Evolutionary conservation across 2,797 vertebrate species (phyloP), one percentile per base, ranked within the genome.

Genomic region (Bradypus variegatus): DNA sequence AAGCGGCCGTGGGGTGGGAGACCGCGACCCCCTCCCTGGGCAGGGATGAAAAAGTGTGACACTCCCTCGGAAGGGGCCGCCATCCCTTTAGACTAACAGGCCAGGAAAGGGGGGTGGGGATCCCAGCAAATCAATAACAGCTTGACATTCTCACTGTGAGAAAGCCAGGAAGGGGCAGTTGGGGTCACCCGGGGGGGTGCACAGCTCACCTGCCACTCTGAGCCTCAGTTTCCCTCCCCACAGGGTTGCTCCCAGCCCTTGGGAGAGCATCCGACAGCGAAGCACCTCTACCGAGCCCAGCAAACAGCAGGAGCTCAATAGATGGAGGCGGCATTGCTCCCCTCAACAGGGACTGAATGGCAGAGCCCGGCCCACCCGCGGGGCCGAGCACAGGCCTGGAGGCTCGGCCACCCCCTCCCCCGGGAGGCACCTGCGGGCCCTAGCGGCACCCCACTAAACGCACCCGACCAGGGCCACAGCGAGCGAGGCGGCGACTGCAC

Each of bases 91-190:
- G 67, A 77, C 80, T 48, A 3, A 53, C 72, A 65, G 58, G n/a
- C 27, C 23, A 0, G 72, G 29, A 25, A 1, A 1, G 19, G 23
- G 27, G 53, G 70, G 10, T 2, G 27, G 91, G 50, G 53, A 8
- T 29, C 50, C 33, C 12, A 0, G 58, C 83, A 82, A 92, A 90
- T 55, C 60, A 18, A 53, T 21, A 12, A 72, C 90, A 78, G 62
- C 76, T 92, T 67, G 53, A 93, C 95, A 76, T 93, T 88, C 93
- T 70, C 91, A 38, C 84, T 14, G 55, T 18, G 67, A 86, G 95
- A 3, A 5, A 79, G 88, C 53, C 90, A 13, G 11, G 55, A 55
- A 25, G 36, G 27, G 1, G 31, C 45, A 2, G 12, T 11, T 0
- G 0, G 19, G 45, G 2, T 6, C 2, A 29, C 62, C 83, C 70